Base-by-base conservation (phyloP, 2,888 invertebrate species). In the Eupithecia abbreviata region DNA sequence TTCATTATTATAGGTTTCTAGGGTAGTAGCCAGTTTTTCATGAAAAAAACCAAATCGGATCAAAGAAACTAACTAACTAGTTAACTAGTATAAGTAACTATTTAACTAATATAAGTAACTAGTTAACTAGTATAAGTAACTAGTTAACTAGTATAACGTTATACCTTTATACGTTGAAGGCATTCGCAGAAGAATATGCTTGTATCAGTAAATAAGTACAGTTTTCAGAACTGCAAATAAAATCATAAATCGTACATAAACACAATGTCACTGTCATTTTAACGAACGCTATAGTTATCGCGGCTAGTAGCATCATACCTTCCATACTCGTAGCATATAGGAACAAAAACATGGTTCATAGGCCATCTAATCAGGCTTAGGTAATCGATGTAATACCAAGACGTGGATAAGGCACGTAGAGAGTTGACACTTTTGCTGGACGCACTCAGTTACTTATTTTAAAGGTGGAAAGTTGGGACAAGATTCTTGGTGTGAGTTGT, bases 281-380 rank as follows among this genome's bases (percentile, higher is more conserved):
- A 15, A 58, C 72, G 67, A 71, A 73, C 62, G 51, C 70, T 65
- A 75, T 71, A 45, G 10, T 65, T 58, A 62, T 51, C 41, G 73
- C 73, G 75, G 73, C 62, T 30, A 43, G 73, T 41, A 72, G 73
- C 74, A 77, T 70, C 72, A 74, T 67, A 62, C 30, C 62, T 62
- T 62, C 62, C 30, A 30, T 68, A 68, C 43, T 68, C 45, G 43
- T 68, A 47, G 71, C 77, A 79, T 80, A 84, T 80, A 80, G 75
- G 82, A 83, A 87, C 86, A 89, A 88, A 89, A 89, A 89, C 83
- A 73, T 72, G 78, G 90, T 85, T 86, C 89, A 89, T 83, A 89
- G 87, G 87, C 85, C 87, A 88, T 82, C 79, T 88, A 88, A 90
- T 89, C 83, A 88, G 79, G 76, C 84, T 85, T 82, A 82, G 81